phyloP scores from a whole-genome alignment of 2,797 vertebrate species.

The Huso huso region DNA sequence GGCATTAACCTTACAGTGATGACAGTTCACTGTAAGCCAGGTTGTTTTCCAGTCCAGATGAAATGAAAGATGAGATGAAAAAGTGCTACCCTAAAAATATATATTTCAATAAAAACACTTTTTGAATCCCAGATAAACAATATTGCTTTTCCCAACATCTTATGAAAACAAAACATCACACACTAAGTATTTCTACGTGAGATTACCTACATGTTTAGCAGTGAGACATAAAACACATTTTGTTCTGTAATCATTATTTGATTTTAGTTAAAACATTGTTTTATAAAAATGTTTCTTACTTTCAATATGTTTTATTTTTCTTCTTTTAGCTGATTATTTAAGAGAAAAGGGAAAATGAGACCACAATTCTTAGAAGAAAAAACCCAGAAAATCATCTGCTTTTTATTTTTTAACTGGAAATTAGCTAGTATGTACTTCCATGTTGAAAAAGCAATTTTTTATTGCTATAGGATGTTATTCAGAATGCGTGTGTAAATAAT shows the following conservation, averaged over 20 bases:
- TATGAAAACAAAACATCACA: neutral
- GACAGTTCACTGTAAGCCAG: no score
- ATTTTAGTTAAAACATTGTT: neutral
- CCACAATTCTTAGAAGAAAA: no score
- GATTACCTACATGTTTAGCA: neutral
- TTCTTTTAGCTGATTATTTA: conserved; percentile 29
- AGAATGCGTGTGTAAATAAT: no score
- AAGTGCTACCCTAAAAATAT: neutral
- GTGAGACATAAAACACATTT: neutral
- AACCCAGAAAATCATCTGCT: no score
- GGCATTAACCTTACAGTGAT: no score
- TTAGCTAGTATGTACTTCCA: no score
- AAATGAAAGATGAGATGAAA: no score
- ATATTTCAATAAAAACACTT: neutral
- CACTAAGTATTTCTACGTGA: conserved; percentile 1
- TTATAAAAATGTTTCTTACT: neutral
- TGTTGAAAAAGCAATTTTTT: no score
- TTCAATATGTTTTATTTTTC: neutral
- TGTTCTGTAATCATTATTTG: neutral
- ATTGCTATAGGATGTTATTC: no score
- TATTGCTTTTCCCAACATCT: neutral
- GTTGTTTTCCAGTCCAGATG: no score
- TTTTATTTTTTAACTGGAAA: no score
- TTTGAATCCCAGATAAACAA: no score
- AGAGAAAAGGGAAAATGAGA: conserved; percentile 29